Percentiles rank a stretch among this genome's conserved stretches.
Conservation (phyloP, 1,140 invertebrate species). For the Drosophila chauvacae region DNA sequence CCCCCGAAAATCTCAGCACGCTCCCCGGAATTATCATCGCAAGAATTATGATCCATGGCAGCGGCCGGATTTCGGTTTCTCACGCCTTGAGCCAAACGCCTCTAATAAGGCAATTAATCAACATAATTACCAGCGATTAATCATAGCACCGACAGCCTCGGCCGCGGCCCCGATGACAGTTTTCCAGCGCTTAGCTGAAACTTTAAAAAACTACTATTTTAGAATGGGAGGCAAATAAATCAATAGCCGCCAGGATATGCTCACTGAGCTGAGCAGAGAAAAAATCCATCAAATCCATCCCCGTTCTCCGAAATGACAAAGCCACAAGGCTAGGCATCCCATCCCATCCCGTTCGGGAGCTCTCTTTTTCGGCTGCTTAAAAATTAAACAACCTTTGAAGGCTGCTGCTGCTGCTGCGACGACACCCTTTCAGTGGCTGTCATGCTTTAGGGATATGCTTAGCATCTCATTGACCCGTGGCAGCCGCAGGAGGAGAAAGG, state of each 20-base stretch:
- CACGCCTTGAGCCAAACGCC: constrained; percentile 42
- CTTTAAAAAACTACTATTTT: constrained; percentile 67
- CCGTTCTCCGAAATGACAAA: constrained; percentile 61
- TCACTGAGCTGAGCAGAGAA: constrained; percentile 52
- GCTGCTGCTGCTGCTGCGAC: constrained; percentile 35
- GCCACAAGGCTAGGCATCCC: constrained; percentile 52
- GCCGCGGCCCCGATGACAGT: constrained; percentile 62
- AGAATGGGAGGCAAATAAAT: constrained; percentile 73
- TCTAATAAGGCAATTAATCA: constrained; percentile 84
- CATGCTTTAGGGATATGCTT: constrained; percentile 57
- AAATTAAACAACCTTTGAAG: constrained; percentile 72
- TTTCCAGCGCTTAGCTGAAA: constrained; percentile 57
- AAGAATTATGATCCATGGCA: constrained; percentile 65
- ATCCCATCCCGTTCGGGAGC: not conserved
- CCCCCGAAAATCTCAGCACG: constrained; percentile 56
- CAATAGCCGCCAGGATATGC: constrained; percentile 58
- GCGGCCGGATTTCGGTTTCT: constrained; percentile 48
- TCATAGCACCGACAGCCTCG: constrained; percentile 53
- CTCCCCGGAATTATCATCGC: constrained; percentile 17
- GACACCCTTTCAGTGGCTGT: constrained; percentile 70
- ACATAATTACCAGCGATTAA: constrained; percentile 83
- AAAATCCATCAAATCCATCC: constrained; percentile 44
- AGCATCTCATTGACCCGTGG: constrained; percentile 81
- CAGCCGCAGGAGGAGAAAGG: constrained; percentile 50
- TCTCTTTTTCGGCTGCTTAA: constrained; percentile 56